Evolutionary conservation across 2,797 vertebrate genomes (phyloP).

Genomic region (Lutra lutra): DNA sequence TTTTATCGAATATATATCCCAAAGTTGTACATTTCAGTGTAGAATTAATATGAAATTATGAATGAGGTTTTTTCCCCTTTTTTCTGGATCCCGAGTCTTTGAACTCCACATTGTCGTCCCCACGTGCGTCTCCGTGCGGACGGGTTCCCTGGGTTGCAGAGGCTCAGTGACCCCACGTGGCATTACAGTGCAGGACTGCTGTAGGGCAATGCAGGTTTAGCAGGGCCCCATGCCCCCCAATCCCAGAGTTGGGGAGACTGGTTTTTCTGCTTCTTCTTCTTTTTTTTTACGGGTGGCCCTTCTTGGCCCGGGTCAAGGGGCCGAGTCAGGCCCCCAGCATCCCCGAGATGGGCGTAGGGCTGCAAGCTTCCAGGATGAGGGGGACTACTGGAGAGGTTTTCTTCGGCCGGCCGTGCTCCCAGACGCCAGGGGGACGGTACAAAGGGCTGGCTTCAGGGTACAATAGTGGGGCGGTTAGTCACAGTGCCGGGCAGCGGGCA

Average conservation of each 20-base stretch:
- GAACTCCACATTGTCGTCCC: background rate
- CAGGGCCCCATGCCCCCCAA: background rate
- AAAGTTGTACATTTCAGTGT: background rate
- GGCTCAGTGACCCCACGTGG: background rate
- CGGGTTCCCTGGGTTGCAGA: background rate
- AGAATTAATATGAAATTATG: background rate
- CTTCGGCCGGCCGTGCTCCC: constrained; percentile 19
- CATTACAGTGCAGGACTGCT: fast-evolving
- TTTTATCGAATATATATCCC: background rate
- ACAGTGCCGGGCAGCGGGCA: constrained; percentile 69
- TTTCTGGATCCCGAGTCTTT: background rate
- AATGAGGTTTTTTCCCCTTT: fast-evolving
- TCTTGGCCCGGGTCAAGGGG: background rate
- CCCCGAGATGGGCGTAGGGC: background rate
- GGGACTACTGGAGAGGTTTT: background rate
- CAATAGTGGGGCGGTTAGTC: constrained; percentile 72
- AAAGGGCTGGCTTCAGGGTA: constrained; percentile 72
- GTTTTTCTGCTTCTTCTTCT: background rate
- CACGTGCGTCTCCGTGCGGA: fast-evolving
- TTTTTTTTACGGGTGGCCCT: background rate
- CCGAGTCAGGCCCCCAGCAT: background rate
- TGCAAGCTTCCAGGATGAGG: background rate
- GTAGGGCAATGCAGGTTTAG: background rate
- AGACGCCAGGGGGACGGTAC: constrained; percentile 59
- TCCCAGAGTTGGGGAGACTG: background rate